These are phyloP conservation scores for Ceuthmochares aereus DNA, from an alignment of 2,113 vertebrate species.

Conservation along the genomic window DNA sequence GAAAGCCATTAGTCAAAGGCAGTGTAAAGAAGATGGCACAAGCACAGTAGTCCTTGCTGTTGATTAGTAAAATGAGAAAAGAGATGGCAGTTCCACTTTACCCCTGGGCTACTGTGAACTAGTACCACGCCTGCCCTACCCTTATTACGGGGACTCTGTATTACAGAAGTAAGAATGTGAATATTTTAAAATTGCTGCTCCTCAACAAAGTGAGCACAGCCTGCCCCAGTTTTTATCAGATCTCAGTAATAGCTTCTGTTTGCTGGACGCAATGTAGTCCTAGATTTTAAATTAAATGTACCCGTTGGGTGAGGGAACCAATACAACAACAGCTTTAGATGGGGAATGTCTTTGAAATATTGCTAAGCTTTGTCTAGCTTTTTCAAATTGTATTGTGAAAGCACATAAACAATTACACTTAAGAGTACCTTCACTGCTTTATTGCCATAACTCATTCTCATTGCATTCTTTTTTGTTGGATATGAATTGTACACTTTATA, in stretches of 20 bases:
- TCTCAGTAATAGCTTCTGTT: background rate
- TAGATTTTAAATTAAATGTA: background rate
- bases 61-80: background rate
- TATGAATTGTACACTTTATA: background rate
- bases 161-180: accelerated
- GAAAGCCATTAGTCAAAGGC: background rate
- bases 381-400: background rate
- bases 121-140: background rate
- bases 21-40: background rate
- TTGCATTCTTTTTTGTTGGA: background rate
- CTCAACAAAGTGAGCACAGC: background rate
- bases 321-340: background rate
- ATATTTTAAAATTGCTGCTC: background rate
- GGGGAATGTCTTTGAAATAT: background rate
- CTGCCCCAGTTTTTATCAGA: background rate
- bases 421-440: background rate
- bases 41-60: background rate
- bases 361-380: background rate
- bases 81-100: background rate
- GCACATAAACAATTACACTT: background rate
- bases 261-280: background rate
- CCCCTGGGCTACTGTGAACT: background rate
- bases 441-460: background rate
- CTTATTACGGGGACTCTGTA: background rate
- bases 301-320: background rate